Evolutionary conservation across 2,113 vertebrate genomes (phyloP).

Genomic region (Anarhynchus alexandrinus): DNA sequence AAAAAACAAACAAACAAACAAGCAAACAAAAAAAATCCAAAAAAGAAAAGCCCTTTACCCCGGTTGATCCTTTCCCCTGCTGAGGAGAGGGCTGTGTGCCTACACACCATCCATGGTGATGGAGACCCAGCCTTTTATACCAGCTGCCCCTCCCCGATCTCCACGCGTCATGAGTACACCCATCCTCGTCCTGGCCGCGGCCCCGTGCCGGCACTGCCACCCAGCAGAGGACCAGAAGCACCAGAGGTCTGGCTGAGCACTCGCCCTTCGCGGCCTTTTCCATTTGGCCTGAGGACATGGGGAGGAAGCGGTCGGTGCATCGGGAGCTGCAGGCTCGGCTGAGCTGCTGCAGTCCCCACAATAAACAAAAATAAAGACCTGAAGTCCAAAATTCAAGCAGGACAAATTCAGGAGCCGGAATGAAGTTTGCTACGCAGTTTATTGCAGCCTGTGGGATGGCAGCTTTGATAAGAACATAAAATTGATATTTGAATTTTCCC

Average conservation of each 20-base stretch:
- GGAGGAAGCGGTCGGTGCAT: accelerated
- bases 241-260: accelerated
- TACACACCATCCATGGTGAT: accelerated
- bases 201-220: accelerated
- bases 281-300: accelerated
- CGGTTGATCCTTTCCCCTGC: neutral
- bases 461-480: constrained; percentile 47
- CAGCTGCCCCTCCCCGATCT: neutral
- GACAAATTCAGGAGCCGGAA: neutral
- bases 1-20: too few relatives aligned
- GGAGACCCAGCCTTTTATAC: neutral
- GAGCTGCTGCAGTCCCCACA: neutral
- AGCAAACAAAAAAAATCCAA: too few relatives aligned
- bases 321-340: neutral
- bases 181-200: accelerated
- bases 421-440: neutral
- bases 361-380: neutral
- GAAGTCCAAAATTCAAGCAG: neutral
- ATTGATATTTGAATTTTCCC: constrained; percentile 61
- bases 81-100: neutral
- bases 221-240: neutral
- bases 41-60: too few relatives aligned
- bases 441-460: neutral
- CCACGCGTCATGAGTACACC: neutral
- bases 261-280: neutral